A percentile compares a stretch with the other conserved stretches of the same genome.
These are phyloP conservation scores for Drosophila ananassae DNA, from an alignment of 1,140 invertebrate species.

Conservation along the genomic window DNA sequence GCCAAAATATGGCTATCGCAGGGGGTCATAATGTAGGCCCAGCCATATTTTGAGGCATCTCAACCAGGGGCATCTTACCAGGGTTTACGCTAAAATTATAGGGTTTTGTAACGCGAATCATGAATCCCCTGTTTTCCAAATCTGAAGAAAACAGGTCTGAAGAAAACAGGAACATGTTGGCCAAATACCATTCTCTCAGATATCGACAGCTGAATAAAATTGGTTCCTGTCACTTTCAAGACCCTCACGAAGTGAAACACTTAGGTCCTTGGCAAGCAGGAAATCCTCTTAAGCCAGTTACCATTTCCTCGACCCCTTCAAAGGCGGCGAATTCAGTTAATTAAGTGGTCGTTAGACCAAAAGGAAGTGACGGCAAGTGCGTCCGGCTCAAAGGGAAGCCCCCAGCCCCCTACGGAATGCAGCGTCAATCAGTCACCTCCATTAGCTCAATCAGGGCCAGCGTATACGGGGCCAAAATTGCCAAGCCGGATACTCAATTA, in stretches of 20 bases:
- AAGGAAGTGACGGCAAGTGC: constrained; percentile 1
- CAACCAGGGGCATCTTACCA: too few species aligned
- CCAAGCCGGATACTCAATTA: constrained; percentile 58
- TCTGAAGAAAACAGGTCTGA: too few species aligned
- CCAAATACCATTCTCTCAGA: too few species aligned
- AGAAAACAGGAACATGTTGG: too few species aligned
- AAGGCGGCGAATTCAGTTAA: constrained; percentile 67
- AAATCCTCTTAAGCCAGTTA: constrained; percentile 31
- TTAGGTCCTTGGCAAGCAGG: background rate
- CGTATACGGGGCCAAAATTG: constrained; percentile 16
- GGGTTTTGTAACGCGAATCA: too few species aligned
- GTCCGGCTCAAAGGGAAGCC: constrained; percentile 23
- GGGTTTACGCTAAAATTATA: too few species aligned
- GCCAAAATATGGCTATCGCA: too few species aligned
- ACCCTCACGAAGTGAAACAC: background rate
- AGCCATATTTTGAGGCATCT: too few species aligned
- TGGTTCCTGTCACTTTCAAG: background rate
- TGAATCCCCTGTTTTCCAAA: too few species aligned
- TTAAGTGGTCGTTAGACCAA: constrained; percentile 54
- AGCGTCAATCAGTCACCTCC: constrained; percentile 39
- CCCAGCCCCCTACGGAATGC: constrained; percentile 13
- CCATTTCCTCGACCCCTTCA: constrained; percentile 36
- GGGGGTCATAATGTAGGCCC: too few species aligned
- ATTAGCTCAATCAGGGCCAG: constrained; percentile 63
- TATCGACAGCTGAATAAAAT: background rate